A percentile compares a stretch with the other conserved stretches of the same genome.
These are phyloP conservation scores for Subacronicta megacephala DNA, from an alignment of 2,888 invertebrate genomes.

Conservation along the genomic window DNA sequence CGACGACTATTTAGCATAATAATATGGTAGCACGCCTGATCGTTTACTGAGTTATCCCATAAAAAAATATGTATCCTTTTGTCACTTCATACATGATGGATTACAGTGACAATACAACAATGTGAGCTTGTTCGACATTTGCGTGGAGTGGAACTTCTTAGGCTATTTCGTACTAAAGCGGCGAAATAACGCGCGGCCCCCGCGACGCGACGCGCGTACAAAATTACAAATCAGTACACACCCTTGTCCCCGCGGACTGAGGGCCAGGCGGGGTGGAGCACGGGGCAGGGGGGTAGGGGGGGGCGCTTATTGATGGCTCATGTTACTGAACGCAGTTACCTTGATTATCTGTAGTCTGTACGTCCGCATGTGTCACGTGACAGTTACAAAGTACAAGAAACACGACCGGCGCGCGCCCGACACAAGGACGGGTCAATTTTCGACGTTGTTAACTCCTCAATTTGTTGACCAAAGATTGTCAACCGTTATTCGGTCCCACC, in stretches of 20 bases:
- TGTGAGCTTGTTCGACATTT: neutral
- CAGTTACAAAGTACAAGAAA: conserved; percentile 40
- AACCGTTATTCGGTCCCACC: neutral
- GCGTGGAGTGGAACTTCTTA: conserved; percentile 12
- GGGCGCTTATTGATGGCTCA: conserved; percentile 62
- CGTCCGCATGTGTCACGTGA: conserved; percentile 40
- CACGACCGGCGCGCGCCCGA: conserved; percentile 16
- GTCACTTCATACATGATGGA: no score
- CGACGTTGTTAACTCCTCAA: conserved; percentile 19
- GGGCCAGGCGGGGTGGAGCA: conserved; percentile 7
- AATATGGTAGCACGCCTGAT: no score
- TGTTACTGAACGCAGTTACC: conserved; percentile 55
- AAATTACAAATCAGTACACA: conserved; percentile 68
- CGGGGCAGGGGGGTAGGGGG: conserved; percentile 12
- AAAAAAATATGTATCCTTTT: no score
- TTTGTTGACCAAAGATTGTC: conserved; percentile 4
- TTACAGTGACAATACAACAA: neutral
- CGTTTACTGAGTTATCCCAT: no score
- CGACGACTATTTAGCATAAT: no score
- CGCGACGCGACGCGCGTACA: conserved; percentile 46
- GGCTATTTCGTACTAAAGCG: neutral
- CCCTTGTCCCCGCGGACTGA: conserved; percentile 48
- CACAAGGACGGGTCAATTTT: conserved; percentile 11
- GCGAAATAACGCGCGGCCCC: conserved; percentile 12
- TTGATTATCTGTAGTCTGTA: conserved; percentile 53